Conservation (phyloP, 1,140 invertebrate species). For the Thaumatotibia leucotreta region DNA sequence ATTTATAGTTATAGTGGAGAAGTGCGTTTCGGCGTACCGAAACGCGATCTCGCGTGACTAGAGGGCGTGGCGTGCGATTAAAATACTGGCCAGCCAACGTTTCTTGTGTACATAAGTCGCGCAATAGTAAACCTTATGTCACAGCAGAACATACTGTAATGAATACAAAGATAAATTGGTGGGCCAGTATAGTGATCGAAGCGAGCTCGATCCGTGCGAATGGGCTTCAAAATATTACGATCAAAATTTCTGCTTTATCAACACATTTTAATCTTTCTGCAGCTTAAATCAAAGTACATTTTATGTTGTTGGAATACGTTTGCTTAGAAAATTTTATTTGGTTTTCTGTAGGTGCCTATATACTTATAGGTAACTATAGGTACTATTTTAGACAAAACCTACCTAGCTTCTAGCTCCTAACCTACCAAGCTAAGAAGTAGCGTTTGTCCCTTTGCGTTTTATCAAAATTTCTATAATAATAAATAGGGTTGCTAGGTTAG, state of each 20-base stretch:
- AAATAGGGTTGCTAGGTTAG: too few relatives aligned
- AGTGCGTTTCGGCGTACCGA: constrained; percentile 33
- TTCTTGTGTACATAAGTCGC: background rate
- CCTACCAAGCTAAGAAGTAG: too few relatives aligned
- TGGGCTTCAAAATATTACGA: constrained; percentile 25
- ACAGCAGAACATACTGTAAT: background rate
- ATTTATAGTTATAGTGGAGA: constrained; percentile 12
- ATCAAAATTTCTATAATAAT: too few relatives aligned
- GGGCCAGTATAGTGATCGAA: constrained; percentile 30
- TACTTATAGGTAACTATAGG: too few relatives aligned
- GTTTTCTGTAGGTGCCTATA: too few relatives aligned
- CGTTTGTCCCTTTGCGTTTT: too few relatives aligned
- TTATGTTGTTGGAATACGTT: background rate
- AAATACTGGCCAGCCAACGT: constrained; percentile 33
- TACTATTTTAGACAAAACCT: too few relatives aligned
- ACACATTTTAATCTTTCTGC: background rate
- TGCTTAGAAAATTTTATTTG: constrained; percentile 9
- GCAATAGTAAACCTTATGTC: background rate
- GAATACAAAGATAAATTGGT: background rate
- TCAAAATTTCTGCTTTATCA: constrained; percentile 22
- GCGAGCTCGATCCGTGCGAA: constrained; percentile 31
- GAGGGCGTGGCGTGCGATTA: constrained; percentile 58
- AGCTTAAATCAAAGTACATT: background rate
- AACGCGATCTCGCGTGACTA: constrained; percentile 71
- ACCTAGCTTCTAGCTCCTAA: too few relatives aligned